Conservation (phyloP, 1,140 invertebrate species). For the Hermetia illucens region DNA sequence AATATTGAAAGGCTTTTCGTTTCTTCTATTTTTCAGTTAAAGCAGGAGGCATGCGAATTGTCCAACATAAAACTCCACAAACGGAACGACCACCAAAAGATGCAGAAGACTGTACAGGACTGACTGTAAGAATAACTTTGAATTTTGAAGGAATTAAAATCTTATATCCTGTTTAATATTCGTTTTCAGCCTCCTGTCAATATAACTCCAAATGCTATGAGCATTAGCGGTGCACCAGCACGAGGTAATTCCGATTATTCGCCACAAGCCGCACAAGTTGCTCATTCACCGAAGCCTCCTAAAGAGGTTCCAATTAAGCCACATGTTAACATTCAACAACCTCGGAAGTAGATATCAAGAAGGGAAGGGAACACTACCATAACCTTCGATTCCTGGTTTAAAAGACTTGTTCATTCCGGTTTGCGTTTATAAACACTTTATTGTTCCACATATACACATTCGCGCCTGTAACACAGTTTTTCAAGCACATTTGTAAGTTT, state of each 20-base stretch:
- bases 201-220: constrained; percentile 56
- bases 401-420: too few species aligned
- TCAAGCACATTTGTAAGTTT: too few species aligned
- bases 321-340: constrained; percentile 55
- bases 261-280: constrained; percentile 64
- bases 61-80: constrained; percentile 64
- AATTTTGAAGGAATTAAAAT: constrained; percentile 18
- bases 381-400: too few species aligned
- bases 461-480: too few species aligned
- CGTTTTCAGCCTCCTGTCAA: constrained; percentile 30
- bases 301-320: constrained; percentile 41
- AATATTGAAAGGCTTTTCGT: constrained; percentile 4
- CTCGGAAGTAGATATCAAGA: constrained; percentile 51
- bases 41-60: constrained; percentile 83
- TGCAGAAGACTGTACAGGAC: constrained; percentile 29
- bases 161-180: constrained; percentile 12
- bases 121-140: constrained; percentile 16
- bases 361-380: too few species aligned
- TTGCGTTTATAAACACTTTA: too few species aligned
- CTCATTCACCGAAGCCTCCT: constrained; percentile 59
- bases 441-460: too few species aligned
- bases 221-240: constrained; percentile 62
- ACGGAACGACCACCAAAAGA: constrained; percentile 44
- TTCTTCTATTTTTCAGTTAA: constrained; percentile 49
- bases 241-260: constrained; percentile 77